phyloP scores from a whole-genome alignment of 2,113 vertebrate genomes.

The Passer montanus region DNA sequence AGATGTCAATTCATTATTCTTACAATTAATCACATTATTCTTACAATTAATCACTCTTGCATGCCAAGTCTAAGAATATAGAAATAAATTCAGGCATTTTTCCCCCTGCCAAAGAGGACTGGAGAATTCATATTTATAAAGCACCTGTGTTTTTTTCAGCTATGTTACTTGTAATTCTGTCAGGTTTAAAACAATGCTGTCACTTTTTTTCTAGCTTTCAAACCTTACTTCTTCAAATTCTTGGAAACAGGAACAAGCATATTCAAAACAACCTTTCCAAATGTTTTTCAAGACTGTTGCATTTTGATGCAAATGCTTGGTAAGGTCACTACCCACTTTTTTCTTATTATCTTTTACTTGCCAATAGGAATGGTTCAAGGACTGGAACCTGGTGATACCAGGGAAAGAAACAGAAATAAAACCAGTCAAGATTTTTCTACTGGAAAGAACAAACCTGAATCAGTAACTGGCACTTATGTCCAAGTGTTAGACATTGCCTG shows the following conservation, averaged over 20 bases:
- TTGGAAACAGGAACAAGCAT: background rate
- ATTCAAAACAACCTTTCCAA: background rate
- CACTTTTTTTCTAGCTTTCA: background rate
- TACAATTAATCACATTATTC: background rate
- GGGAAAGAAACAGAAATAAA: background rate
- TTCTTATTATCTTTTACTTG: background rate
- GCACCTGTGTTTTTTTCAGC: background rate
- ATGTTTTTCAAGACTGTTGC: background rate
- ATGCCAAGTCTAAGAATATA: background rate
- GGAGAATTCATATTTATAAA: background rate
- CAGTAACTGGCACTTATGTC: background rate
- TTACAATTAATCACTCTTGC: background rate
- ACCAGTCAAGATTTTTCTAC: background rate
- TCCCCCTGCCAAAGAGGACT: background rate
- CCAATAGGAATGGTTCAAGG: fast-evolving
- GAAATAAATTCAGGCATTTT: background rate
- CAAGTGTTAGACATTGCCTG: background rate
- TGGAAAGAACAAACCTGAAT: background rate
- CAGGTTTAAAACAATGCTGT: background rate
- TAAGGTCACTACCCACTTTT: background rate
- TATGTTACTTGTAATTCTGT: background rate
- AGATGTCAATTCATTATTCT: background rate
- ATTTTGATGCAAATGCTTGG: background rate
- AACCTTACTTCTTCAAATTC: background rate
- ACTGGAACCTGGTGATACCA: background rate